Conservation (phyloP, 2,797 vertebrate genomes). For the Myoxocephalus aenaeus region DNA sequence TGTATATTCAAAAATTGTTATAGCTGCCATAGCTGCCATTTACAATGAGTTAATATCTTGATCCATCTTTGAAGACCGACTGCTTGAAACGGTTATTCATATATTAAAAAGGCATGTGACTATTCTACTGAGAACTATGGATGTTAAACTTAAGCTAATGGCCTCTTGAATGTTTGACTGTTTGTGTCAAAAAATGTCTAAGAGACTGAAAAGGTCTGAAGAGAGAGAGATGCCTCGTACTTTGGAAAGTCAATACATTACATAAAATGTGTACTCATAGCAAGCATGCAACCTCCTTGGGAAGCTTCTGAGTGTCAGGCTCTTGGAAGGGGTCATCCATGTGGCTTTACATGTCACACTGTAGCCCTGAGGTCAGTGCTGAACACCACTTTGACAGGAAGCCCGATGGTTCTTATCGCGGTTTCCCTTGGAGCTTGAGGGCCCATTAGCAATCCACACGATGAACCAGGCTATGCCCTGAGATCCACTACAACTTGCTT, state of each 20-base stretch:
- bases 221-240: not conserved
- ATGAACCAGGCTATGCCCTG: slow-evolving; percentile 18
- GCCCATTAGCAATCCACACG: slow-evolving; percentile 43
- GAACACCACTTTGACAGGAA: slow-evolving; percentile 27
- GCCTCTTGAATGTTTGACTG: not conserved
- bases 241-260: slow-evolving; percentile 17
- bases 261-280: not conserved
- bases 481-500: slow-evolving; percentile 17
- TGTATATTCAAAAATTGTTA: not conserved
- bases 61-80: not conserved
- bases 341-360: slow-evolving; percentile 40
- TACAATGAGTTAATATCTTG: not conserved
- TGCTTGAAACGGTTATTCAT: not conserved
- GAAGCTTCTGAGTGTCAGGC: slow-evolving; percentile 9
- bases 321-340: slow-evolving; percentile 37
- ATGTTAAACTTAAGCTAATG: not conserved
- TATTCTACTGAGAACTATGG: not conserved
- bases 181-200: not conserved
- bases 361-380: slow-evolving; percentile 48
- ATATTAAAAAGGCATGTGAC: not conserved
- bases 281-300: slow-evolving; percentile 5
- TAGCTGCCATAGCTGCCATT: not conserved
- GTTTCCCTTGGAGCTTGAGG: slow-evolving; percentile 12
- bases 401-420: slow-evolving; percentile 24
- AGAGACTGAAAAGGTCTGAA: not conserved